These are phyloP conservation scores for Notolepis coatsorum DNA, from an alignment of 2,797 vertebrate genomes.

Conservation along the genomic window DNA sequence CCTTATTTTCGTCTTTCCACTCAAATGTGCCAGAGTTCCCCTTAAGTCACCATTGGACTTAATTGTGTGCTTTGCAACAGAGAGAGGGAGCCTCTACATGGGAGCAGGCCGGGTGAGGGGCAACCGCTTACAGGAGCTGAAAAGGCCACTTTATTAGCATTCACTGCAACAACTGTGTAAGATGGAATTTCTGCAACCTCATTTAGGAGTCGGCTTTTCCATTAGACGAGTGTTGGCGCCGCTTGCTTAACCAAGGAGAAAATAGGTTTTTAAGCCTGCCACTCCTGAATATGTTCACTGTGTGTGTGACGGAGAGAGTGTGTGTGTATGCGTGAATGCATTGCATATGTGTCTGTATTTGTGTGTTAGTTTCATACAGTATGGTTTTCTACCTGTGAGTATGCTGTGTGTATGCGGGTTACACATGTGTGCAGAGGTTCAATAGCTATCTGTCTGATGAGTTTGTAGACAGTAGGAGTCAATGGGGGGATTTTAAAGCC, in stretches of 20 bases:
- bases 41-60: neutral
- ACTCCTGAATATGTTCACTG: constrained; percentile 71
- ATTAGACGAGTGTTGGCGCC: constrained; percentile 82
- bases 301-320: constrained; percentile 23
- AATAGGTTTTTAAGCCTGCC: constrained; percentile 81
- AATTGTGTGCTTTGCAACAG: neutral
- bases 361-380: neutral
- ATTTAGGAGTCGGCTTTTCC: constrained; percentile 78
- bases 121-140: constrained; percentile 50
- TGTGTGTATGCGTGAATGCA: neutral
- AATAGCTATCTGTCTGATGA: too few relatives aligned
- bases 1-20: neutral
- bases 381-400: neutral
- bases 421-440: too few relatives aligned
- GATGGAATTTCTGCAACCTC: constrained; percentile 79
- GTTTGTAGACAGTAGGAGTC: too few relatives aligned
- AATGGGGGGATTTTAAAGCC: too few relatives aligned
- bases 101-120: constrained; percentile 25
- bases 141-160: constrained; percentile 74
- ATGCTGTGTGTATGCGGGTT: constrained; percentile 11
- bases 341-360: too few relatives aligned
- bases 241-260: constrained; percentile 84
- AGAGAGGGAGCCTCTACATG: constrained; percentile 3
- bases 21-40: neutral
- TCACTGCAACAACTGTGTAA: constrained; percentile 66